A percentile compares a stretch with the other conserved stretches of the same genome.
These are phyloP conservation scores for Polydrusus cervinus DNA, from an alignment of 2,888 invertebrate species.

Conservation along the genomic window DNA sequence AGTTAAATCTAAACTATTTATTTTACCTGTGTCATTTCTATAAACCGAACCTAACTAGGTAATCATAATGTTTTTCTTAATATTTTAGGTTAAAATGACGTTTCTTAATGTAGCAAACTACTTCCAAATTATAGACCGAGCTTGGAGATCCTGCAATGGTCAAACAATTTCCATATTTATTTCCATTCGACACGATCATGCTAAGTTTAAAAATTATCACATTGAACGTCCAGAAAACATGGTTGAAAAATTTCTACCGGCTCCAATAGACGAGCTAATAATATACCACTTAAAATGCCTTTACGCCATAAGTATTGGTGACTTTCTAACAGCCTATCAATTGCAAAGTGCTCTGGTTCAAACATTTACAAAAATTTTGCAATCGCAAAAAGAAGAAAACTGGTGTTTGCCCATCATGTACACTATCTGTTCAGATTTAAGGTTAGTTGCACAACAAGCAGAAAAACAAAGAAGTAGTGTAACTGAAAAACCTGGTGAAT, in stretches of 20 bases:
- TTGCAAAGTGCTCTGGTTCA: slow-evolving; percentile 86
- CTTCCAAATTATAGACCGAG: slow-evolving; percentile 74
- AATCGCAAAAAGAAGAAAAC: slow-evolving; percentile 93
- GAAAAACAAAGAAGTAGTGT: slow-evolving; percentile 75
- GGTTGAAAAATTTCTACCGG: slow-evolving; percentile 80
- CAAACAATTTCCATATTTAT: slow-evolving; percentile 75
- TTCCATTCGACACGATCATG: slow-evolving; percentile 83
- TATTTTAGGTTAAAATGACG: slow-evolving; percentile 55
- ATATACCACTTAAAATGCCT: slow-evolving; percentile 83
- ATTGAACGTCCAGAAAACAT: slow-evolving; percentile 81
- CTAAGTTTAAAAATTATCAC: slow-evolving; percentile 80
- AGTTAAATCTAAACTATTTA: neutral
- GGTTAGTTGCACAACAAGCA: slow-evolving; percentile 84
- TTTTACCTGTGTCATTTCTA: neutral
- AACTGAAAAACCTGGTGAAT: slow-evolving; percentile 76
- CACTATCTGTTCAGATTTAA: slow-evolving; percentile 89
- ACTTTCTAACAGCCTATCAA: slow-evolving; percentile 82
- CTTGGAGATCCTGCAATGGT: slow-evolving; percentile 79
- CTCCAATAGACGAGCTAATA: slow-evolving; percentile 85
- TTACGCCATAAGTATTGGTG: slow-evolving; percentile 71
- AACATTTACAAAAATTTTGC: slow-evolving; percentile 86
- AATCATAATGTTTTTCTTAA: neutral
- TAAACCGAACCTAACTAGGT: neutral
- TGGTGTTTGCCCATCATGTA: slow-evolving; percentile 98
- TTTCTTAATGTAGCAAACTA: slow-evolving; percentile 70